A percentile compares a stretch with the other conserved stretches of the same genome.
phyloP scores from a whole-genome alignment of 2,888 invertebrate genomes.

The Nomada ferruginata region DNA sequence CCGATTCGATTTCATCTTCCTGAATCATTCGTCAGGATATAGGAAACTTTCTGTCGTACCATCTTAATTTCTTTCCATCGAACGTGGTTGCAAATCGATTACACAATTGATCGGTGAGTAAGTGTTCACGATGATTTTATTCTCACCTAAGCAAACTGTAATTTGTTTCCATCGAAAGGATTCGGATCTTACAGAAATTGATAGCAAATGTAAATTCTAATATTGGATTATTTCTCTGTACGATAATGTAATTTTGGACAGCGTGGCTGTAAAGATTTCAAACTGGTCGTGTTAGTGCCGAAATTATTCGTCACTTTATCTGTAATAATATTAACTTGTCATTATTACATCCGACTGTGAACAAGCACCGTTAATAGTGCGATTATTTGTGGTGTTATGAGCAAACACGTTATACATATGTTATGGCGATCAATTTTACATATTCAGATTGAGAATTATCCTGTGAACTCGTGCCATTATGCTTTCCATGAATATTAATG shows the following conservation, averaged over 20 bases:
- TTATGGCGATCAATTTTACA: slow-evolving; percentile 36
- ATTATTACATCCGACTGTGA: too few relatives aligned
- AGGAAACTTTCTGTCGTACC: slow-evolving; percentile 2
- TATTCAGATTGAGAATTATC: slow-evolving; percentile 41
- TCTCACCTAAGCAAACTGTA: too few relatives aligned
- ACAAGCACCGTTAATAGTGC: neutral
- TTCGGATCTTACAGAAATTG: too few relatives aligned
- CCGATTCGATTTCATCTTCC: slow-evolving; percentile 65
- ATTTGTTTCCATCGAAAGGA: too few relatives aligned
- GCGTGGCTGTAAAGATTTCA: too few relatives aligned
- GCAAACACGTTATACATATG: slow-evolving; percentile 13
- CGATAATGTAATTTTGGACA: too few relatives aligned
- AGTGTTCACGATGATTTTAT: neutral
- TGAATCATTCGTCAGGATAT: slow-evolving; percentile 54
- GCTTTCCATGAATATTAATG: slow-evolving; percentile 8
- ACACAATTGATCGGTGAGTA: slow-evolving; percentile 43
- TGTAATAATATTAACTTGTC: too few relatives aligned
- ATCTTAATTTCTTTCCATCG: neutral
- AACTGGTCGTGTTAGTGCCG: too few relatives aligned
- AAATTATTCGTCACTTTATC: too few relatives aligned
- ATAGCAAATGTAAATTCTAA: too few relatives aligned
- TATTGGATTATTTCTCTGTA: too few relatives aligned
- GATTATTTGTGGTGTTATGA: neutral
- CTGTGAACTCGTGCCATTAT: slow-evolving; percentile 20
- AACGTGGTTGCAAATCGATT: neutral